Evolutionary conservation across 2,888 invertebrate genomes (phyloP), one percentile per base, ranked within the genome.

Genomic region (Folsomia manolachei): DNA sequence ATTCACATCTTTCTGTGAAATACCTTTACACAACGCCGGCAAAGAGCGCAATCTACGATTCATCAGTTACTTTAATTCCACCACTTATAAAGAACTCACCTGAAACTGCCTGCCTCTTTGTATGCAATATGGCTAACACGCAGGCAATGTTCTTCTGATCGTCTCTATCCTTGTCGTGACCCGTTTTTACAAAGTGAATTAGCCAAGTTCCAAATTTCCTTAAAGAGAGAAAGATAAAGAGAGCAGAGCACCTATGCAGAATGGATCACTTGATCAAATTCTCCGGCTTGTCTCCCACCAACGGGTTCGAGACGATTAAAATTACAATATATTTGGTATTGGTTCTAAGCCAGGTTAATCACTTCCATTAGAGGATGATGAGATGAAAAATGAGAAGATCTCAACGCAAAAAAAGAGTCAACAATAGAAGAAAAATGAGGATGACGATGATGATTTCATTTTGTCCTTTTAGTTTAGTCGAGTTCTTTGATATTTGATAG

Each of bases 1-100:
- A 66, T 66, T 66, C 65, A 66, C 65, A 66, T 39, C 51, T 66
- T 51, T 52, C 27, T 66, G 65, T 66, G 65, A 66, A 66, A 66
- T 66, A 27, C 24, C 52, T 66, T 19, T 56, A 21, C 56, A 23
- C 39, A 51, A 23, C 21, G 65, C 65, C 65, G 65, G 21, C 51
- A 21, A 19, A 2, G 25, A 23, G 23, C 18, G 7, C 63, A 63
- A 25, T 25, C 26, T 63, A 18, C 7, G 21, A 4, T 56, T 56
- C 56, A 56, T 56, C 56, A 19, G 18, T n/a, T n/a, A n/a, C n/a
- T n/a, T n/a, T n/a, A n/a, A n/a, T n/a, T n/a, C n/a, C n/a, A n/a
- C n/a, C n/a, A n/a, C n/a, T n/a, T n/a, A n/a, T n/a, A n/a, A n/a
- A 56, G 56, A 39, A 39, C 39, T 9, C 7, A 7, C 7, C n/a